Conservation (phyloP, 2,888 invertebrate species). For the Eilema caniola region DNA sequence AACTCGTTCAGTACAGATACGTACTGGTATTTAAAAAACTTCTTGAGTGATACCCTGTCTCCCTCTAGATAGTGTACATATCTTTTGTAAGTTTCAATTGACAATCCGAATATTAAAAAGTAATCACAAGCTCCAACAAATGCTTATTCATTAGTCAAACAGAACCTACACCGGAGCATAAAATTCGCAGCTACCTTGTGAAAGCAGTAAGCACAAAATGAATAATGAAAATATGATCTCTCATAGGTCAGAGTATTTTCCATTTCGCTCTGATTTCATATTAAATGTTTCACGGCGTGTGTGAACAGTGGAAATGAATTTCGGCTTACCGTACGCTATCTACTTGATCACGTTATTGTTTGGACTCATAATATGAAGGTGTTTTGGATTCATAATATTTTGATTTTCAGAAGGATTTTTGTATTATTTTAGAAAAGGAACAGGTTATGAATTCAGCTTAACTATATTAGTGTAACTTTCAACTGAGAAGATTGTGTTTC, state of each 20-base stretch:
- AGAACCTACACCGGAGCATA: background rate
- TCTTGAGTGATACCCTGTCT: too few relatives aligned
- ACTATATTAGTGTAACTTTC: too few relatives aligned
- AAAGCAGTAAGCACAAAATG: conserved; percentile 16
- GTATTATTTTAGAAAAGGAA: background rate
- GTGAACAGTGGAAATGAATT: conserved; percentile 30
- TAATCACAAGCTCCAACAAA: background rate
- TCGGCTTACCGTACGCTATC: conserved; percentile 23
- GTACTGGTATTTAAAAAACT: too few relatives aligned
- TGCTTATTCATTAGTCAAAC: conserved; percentile 14
- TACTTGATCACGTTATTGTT: conserved; percentile 15
- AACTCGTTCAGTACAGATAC: too few relatives aligned
- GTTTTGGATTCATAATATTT: too few relatives aligned
- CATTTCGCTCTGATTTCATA: conserved; percentile 21
- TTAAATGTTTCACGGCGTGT: conserved; percentile 26
- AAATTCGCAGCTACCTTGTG: conserved; percentile 7
- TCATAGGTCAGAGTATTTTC: conserved; percentile 16
- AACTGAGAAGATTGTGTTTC: too few relatives aligned
- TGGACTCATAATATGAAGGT: conserved; percentile 17
- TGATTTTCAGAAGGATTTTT: too few relatives aligned
- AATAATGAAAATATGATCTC: conserved; percentile 24
- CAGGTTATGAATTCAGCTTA: background rate
- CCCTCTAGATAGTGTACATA: too few relatives aligned
- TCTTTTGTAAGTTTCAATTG: background rate
- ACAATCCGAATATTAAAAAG: too few relatives aligned